phyloP scores from a whole-genome alignment of 2,113 vertebrate species.

The Myrmecophaga tridactyla region DNA sequence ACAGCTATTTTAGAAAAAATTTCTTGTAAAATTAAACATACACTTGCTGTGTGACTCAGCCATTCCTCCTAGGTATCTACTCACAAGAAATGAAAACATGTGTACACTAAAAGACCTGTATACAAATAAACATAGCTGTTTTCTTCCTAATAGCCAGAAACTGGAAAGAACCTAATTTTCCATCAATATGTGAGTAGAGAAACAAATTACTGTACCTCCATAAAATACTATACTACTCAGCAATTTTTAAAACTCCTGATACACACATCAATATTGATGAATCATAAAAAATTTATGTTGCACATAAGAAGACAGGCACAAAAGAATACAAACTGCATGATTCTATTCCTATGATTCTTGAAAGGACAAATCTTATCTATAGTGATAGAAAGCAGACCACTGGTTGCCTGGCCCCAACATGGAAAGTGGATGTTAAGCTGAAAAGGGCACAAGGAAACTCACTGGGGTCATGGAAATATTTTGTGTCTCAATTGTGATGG shows the following conservation, averaged over 20 bases:
- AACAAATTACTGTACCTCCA: neutral
- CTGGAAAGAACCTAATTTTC: neutral
- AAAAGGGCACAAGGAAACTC: neutral
- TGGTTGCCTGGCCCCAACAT: neutral
- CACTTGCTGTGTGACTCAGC: neutral
- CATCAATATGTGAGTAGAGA: neutral
- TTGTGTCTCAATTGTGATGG: neutral
- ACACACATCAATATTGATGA: neutral
- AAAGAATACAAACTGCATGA: neutral
- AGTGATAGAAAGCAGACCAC: neutral
- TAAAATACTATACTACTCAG: neutral
- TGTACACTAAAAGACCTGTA: neutral
- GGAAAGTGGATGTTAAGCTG: neutral
- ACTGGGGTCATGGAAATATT: neutral
- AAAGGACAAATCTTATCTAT: neutral
- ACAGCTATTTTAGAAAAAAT: neutral
- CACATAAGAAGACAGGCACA: neutral
- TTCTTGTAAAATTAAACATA: neutral
- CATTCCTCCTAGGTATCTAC: neutral
- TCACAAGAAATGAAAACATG: neutral
- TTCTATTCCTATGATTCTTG: neutral
- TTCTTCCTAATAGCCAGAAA: neutral
- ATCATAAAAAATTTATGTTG: slow-evolving; percentile 23
- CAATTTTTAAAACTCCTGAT: slow-evolving; percentile 1
- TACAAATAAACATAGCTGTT: neutral